Percentiles rank a stretch among this genome's conserved stretches.
Conservation (phyloP, 2,113 vertebrate genomes). For the Hypomesus transpacificus region DNA sequence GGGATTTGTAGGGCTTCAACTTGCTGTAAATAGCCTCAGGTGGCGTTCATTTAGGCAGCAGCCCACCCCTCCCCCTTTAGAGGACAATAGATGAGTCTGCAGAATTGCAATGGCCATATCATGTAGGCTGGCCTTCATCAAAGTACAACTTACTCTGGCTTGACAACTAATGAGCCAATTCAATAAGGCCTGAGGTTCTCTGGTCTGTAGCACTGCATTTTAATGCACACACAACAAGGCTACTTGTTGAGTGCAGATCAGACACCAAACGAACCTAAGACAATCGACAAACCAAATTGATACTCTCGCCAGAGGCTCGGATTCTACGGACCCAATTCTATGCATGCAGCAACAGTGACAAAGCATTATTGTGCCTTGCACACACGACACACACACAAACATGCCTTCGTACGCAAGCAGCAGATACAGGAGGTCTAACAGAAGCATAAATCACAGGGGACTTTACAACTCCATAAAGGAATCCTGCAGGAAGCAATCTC, state of each 20-base stretch:
- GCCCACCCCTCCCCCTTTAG: neutral
- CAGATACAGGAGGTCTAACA: constrained; percentile 31
- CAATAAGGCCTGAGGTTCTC: too few species aligned
- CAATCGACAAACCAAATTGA: too few species aligned
- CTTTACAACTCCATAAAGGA: constrained; percentile 62
- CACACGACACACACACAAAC: neutral
- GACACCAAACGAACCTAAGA: too few species aligned
- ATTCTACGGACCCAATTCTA: too few species aligned
- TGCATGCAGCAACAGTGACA: constrained; percentile 25
- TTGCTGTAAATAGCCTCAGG: constrained; percentile 29
- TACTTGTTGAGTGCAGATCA: too few species aligned
- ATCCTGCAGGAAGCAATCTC: constrained; percentile 48
- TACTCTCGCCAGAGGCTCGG: too few species aligned
- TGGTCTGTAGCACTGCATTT: too few species aligned
- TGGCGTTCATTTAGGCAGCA: constrained; percentile 12
- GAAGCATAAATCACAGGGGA: constrained; percentile 49
- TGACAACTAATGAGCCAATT: too few species aligned
- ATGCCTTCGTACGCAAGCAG: constrained; percentile 14
- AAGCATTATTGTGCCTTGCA: constrained; percentile 24
- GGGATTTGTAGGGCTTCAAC: constrained; percentile 26
- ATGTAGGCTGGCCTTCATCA: too few species aligned
- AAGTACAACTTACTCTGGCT: too few species aligned
- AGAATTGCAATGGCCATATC: neutral
- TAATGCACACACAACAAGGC: too few species aligned
- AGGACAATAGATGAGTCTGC: constrained; percentile 4